Evolutionary conservation across 2,888 invertebrate species (phyloP), one percentile per base, ranked within the genome.

Genomic region (Callyntrura sp.): DNA sequence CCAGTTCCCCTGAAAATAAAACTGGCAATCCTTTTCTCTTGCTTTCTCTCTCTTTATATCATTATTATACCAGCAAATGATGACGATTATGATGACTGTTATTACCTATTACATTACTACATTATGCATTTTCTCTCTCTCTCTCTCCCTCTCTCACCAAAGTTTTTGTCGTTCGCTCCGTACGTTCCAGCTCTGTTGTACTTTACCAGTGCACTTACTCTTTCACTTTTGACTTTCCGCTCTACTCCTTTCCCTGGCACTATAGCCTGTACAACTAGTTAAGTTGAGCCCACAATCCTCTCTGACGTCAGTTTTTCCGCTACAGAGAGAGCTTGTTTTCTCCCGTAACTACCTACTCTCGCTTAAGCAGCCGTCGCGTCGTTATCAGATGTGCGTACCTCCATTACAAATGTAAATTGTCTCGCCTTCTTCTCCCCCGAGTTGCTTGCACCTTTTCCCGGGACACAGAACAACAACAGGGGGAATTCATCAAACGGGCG

Each of bases 11-110:
- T n/a, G n/a, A n/a, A n/a, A n/a, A n/a, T n/a, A n/a, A n/a, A n/a
- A n/a, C n/a, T n/a, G n/a, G 76, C 76, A 76, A 76, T 76, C 76
- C n/a, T 48, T 76, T 76, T 35, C 48, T 14, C n/a, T 23, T n/a
- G 23, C 25, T 14, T 6, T 62, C 5, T 25, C n/a, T n/a, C 68
- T n/a, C 68, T 76, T 76, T 76, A 76, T 76, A 76, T 76, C 76
- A 76, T 76, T 76, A 76, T 76, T 76, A 76, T 51, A 20, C 45
- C 48, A 51, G 76, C 25, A 45, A 48, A 76, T 45, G 51, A 83
- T 65, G 60, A 62, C 25, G 28, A 62, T 83, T 65, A 25, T 35
- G 68, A 68, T 68, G 68, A 68, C 68, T 68, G 68, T 68, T 68
- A 68, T 68, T 68, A 68, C 68, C 68, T 68, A 68, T 68, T 68